Evolutionary conservation across 64 coral and sea anemone species (phyloP).

Genomic region (Stichodactyla mertensii): DNA sequence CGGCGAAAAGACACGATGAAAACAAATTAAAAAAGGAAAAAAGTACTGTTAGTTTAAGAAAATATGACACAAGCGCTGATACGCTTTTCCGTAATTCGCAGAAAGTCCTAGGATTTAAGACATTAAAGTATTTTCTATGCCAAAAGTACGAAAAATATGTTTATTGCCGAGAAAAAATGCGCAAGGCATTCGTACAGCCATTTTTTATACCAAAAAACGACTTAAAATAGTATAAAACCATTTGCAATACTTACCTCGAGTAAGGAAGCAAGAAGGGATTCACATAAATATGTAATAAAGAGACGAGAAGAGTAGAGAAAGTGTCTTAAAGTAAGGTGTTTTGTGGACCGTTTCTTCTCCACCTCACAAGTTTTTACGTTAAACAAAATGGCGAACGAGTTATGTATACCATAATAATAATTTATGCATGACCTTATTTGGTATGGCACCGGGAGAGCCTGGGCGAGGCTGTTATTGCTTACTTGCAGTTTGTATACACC

Average conservation of each 20-base stretch:
- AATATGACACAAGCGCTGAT: too few species aligned
- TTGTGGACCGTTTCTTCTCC: not conserved
- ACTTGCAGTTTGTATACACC: too few species aligned
- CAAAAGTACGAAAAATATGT: not conserved
- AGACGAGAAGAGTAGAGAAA: not conserved
- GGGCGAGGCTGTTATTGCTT: too few species aligned
- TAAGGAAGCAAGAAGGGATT: not conserved
- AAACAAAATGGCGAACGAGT: not conserved
- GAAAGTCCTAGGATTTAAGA: too few species aligned
- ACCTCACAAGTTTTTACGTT: conserved; percentile 24
- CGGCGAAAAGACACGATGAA: too few species aligned
- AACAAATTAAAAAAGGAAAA: too few species aligned
- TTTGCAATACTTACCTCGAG: not conserved
- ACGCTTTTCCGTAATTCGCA: too few species aligned
- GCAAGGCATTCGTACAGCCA: not conserved
- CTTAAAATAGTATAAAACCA: not conserved
- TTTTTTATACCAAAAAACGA: not conserved
- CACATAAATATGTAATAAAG: not conserved
- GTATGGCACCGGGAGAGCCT: too few species aligned
- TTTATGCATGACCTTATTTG: not conserved
- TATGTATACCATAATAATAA: not conserved
- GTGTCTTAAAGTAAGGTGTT: not conserved
- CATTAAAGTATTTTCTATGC: not conserved
- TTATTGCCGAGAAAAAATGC: not conserved
- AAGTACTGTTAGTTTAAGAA: too few species aligned